Percentiles rank a stretch among this genome's conserved stretches.
These are phyloP conservation scores for Stenchaetothrips biformis DNA, from an alignment of 2,888 invertebrate genomes.

Conservation along the genomic window DNA sequence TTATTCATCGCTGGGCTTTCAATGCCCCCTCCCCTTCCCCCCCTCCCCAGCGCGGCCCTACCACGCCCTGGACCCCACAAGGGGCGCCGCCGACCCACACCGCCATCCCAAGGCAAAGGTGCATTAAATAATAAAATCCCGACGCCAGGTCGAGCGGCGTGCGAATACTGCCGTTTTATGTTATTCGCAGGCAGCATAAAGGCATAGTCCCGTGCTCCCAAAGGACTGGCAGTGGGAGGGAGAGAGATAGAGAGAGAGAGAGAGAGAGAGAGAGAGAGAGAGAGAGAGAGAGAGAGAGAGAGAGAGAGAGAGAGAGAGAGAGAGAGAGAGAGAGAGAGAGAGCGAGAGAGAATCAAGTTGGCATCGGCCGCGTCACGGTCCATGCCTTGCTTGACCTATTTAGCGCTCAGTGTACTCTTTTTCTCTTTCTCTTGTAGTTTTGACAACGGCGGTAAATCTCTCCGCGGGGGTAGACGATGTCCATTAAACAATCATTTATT, in stretches of 20 bases:
- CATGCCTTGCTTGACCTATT: no score
- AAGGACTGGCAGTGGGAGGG: neutral
- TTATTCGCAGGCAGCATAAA: no score
- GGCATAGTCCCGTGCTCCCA: neutral
- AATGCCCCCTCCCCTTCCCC: neutral
- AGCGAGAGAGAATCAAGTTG: neutral
- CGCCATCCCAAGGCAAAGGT: conserved; percentile 8
- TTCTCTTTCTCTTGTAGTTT: no score
- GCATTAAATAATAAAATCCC: conserved; percentile 20
- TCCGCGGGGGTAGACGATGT: no score
- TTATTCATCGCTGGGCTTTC: conserved; percentile 14
- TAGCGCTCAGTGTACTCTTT: no score
- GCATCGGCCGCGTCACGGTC: no score
- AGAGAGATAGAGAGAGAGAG: neutral
- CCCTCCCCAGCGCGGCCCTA: neutral
- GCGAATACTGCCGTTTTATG: neutral
- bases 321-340: neutral
- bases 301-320: neutral
- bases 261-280: neutral
- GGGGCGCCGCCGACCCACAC: no score
- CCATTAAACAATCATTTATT: no score
- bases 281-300: neutral
- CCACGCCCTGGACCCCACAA: neutral
- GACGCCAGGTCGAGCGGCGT: neutral
- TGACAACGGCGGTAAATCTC: no score